Conservation (phyloP, 2,797 vertebrate genomes). For the Fistularia tabacaria region DNA sequence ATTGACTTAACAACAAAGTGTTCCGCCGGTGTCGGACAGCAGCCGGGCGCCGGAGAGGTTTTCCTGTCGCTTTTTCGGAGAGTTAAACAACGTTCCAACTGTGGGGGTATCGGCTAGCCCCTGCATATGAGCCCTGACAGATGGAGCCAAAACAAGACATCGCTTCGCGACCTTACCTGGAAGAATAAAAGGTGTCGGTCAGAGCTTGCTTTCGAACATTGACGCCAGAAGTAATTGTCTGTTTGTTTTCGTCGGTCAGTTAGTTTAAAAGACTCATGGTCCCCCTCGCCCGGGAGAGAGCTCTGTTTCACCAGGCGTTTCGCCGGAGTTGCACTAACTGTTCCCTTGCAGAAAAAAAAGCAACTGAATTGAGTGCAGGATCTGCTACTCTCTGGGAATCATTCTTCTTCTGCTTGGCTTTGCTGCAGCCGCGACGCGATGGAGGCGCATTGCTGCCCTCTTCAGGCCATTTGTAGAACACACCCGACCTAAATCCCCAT, state of each 20-base stretch:
- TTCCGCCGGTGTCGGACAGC: background rate
- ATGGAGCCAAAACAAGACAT: constrained; percentile 13
- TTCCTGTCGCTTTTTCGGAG: constrained; percentile 27
- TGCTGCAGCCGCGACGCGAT: too few relatives aligned
- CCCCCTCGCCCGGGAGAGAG: too few relatives aligned
- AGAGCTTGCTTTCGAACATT: constrained; percentile 8
- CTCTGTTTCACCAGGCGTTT: too few relatives aligned
- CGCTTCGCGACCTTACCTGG: constrained; percentile 51
- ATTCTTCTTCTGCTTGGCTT: too few relatives aligned
- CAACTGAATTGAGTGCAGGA: too few relatives aligned
- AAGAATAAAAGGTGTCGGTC: constrained; percentile 9
- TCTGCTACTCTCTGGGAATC: too few relatives aligned
- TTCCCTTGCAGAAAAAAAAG: too few relatives aligned
- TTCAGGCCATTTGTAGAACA: too few relatives aligned
- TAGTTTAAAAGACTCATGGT: constrained; percentile 15
- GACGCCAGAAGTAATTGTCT: constrained; percentile 5
- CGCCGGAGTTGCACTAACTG: too few relatives aligned
- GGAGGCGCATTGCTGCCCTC: too few relatives aligned
- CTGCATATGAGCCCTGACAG: constrained; percentile 35
- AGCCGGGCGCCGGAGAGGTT: background rate
- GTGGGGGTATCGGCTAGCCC: constrained; percentile 58
- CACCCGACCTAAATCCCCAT: too few relatives aligned
- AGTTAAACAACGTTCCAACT: constrained; percentile 33
- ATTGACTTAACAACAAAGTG: background rate
- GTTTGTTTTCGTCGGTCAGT: constrained; percentile 17